A percentile compares a stretch with the other conserved stretches of the same genome.
phyloP scores from a whole-genome alignment of 2,113 vertebrate species.

The Trinectes maculatus region DNA sequence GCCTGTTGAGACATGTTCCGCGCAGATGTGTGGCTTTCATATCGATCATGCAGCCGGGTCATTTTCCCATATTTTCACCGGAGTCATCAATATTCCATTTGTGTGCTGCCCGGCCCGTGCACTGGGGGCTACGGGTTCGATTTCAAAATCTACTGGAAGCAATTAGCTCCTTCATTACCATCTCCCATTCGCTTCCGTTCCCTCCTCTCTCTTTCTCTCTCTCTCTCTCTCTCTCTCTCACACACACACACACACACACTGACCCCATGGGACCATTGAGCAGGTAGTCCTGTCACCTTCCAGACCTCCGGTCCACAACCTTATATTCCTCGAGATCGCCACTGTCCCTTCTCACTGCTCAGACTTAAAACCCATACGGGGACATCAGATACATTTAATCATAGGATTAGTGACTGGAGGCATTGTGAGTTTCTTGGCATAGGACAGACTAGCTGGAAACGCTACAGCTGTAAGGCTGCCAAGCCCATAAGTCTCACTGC shows the following conservation, averaged over 20 bases:
- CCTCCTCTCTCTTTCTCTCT: neutral
- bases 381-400: slow-evolving; percentile 28
- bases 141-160: slow-evolving; percentile 83
- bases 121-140: slow-evolving; percentile 66
- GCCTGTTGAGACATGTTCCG: slow-evolving; percentile 74
- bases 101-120: slow-evolving; percentile 35
- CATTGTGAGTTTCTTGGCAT: slow-evolving; percentile 23
- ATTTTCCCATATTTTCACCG: slow-evolving; percentile 74
- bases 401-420: slow-evolving; percentile 20
- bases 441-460: slow-evolving; percentile 10
- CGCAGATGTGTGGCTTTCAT: slow-evolving; percentile 73
- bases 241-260: neutral
- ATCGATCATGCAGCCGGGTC: slow-evolving; percentile 73
- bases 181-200: slow-evolving; percentile 57
- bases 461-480: slow-evolving; percentile 6
- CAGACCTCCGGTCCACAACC: slow-evolving; percentile 15
- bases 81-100: slow-evolving; percentile 80
- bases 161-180: slow-evolving; percentile 82
- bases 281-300: slow-evolving; percentile 20
- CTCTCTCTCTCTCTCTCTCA: no score
- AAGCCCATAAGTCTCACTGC: slow-evolving; percentile 19
- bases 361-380: neutral
- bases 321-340: slow-evolving; percentile 29
- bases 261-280: slow-evolving; percentile 43
- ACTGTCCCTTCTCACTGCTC: slow-evolving; percentile 7